Percentiles rank a stretch among this genome's conserved stretches.
Evolutionary conservation across 2,797 vertebrate genomes (phyloP).

Genomic region (Nannoperca obscura): DNA sequence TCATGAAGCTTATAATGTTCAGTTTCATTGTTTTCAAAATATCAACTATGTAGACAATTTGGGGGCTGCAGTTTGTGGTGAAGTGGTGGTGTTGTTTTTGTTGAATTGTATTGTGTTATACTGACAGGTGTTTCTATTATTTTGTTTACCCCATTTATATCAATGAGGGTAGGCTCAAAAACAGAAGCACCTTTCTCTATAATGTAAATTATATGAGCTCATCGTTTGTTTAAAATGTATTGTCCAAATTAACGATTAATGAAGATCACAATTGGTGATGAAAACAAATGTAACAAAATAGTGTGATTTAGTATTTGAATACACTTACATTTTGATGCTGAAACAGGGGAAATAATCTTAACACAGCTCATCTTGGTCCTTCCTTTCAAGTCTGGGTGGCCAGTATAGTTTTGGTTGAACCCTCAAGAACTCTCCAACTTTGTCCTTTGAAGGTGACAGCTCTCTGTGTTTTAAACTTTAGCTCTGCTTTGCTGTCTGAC

Average conservation of each 20-base stretch:
- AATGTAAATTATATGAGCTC: background rate
- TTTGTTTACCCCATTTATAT: background rate
- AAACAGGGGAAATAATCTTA: background rate
- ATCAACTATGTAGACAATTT: background rate
- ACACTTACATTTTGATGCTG: slow-evolving; percentile 17
- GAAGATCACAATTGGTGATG: slow-evolving; percentile 14
- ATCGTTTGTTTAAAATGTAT: background rate
- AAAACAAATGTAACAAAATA: slow-evolving; percentile 29
- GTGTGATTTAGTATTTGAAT: slow-evolving; percentile 9
- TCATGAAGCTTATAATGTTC: background rate
- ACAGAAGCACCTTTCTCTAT: background rate
- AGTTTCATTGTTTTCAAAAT: background rate
- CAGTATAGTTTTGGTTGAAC: slow-evolving; percentile 43
- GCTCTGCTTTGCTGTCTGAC: slow-evolving; percentile 51
- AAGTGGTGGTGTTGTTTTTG: background rate
- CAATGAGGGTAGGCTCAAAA: background rate
- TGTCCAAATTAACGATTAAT: background rate
- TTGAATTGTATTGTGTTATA: background rate
- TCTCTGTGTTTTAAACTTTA: slow-evolving; percentile 40
- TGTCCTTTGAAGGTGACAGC: slow-evolving; percentile 64
- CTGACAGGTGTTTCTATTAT: background rate
- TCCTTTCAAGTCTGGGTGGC: slow-evolving; percentile 42
- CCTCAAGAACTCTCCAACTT: slow-evolving; percentile 37
- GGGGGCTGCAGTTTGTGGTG: background rate
- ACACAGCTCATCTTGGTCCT: background rate